These are phyloP conservation scores for Zaprionus davidi DNA, from an alignment of 1,140 invertebrate genomes.

Conservation along the genomic window DNA sequence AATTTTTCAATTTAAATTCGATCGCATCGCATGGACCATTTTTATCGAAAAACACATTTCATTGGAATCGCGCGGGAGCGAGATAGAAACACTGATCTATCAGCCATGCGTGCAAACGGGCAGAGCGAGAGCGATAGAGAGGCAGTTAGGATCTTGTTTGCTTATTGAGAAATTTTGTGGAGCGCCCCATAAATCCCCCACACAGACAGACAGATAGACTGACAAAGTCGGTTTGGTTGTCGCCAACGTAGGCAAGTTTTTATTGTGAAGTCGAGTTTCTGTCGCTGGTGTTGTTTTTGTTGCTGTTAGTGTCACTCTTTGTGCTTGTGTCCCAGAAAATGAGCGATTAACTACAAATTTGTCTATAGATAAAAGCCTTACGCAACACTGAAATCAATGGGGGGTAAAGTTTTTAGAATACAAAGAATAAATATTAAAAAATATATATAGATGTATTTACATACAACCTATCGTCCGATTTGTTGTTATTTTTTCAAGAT, in stretches of 20 bases:
- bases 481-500: too few species aligned
- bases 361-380: slow-evolving; percentile 30
- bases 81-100: slow-evolving; percentile 7
- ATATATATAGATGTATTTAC: too few species aligned
- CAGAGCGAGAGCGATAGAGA: slow-evolving; percentile 5
- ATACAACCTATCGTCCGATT: too few species aligned
- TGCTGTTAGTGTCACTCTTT: slow-evolving; percentile 7
- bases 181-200: slow-evolving; percentile 47
- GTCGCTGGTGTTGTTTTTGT: slow-evolving; percentile 24
- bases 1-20: slow-evolving; percentile 83
- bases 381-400: slow-evolving; percentile 34
- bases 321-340: slow-evolving; percentile 54
- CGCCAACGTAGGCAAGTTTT: slow-evolving; percentile 58
- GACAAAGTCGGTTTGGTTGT: slow-evolving; percentile 28
- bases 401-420: not conserved
- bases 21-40: slow-evolving; percentile 82
- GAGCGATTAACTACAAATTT: slow-evolving; percentile 65
- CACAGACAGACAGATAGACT: slow-evolving; percentile 11
- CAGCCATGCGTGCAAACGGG: not conserved
- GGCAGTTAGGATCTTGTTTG: slow-evolving; percentile 49
- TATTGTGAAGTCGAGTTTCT: slow-evolving; percentile 5
- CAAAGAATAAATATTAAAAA: too few species aligned
- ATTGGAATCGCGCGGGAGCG: slow-evolving; percentile 62
- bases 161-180: slow-evolving; percentile 77
- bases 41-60: slow-evolving; percentile 83